A percentile compares a stretch with the other conserved stretches of the same genome.
Evolutionary conservation across 2,888 invertebrate genomes (phyloP).

Genomic region (Crocallis elinguaria): DNA sequence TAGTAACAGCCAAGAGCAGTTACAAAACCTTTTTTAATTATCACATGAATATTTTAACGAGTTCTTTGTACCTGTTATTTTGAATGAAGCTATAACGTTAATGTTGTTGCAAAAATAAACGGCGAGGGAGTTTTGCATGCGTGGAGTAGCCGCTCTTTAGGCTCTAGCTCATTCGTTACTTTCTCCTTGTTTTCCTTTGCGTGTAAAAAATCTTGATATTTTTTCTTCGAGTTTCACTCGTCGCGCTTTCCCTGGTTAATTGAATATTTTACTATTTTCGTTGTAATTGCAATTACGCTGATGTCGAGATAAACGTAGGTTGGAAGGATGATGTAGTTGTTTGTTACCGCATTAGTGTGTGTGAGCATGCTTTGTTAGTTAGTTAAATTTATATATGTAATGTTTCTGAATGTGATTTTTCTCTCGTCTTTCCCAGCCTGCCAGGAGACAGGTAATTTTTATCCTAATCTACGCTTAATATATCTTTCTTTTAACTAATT

Average conservation of each 20-base stretch:
- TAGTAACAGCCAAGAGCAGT: slow-evolving; percentile 29
- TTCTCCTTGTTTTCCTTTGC: slow-evolving; percentile 76
- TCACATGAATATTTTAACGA: slow-evolving; percentile 30
- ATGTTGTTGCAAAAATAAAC: slow-evolving; percentile 9
- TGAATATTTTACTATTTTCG: slow-evolving; percentile 73
- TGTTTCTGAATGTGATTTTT: slow-evolving; percentile 84
- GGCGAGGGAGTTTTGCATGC: slow-evolving; percentile 49
- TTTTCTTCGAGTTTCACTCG: slow-evolving; percentile 73
- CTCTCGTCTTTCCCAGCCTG: slow-evolving; percentile 84
- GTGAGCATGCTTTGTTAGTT: slow-evolving; percentile 74
- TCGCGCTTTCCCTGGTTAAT: slow-evolving; percentile 78
- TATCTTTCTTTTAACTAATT: slow-evolving; percentile 33
- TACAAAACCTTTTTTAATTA: slow-evolving; percentile 33
- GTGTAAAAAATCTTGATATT: slow-evolving; percentile 82
- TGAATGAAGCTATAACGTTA: slow-evolving; percentile 19
- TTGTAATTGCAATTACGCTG: slow-evolving; percentile 71
- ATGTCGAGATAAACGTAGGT: slow-evolving; percentile 57
- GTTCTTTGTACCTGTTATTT: slow-evolving; percentile 21
- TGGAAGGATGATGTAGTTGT: slow-evolving; percentile 55
- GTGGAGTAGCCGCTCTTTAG: slow-evolving; percentile 28
- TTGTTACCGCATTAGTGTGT: slow-evolving; percentile 51
- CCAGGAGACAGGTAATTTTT: slow-evolving; percentile 83
- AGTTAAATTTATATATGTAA: slow-evolving; percentile 77
- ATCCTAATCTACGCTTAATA: slow-evolving; percentile 45
- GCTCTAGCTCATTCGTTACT: slow-evolving; percentile 48